Conservation (phyloP, 1,140 invertebrate species). For the Drosophila tsacasi region DNA sequence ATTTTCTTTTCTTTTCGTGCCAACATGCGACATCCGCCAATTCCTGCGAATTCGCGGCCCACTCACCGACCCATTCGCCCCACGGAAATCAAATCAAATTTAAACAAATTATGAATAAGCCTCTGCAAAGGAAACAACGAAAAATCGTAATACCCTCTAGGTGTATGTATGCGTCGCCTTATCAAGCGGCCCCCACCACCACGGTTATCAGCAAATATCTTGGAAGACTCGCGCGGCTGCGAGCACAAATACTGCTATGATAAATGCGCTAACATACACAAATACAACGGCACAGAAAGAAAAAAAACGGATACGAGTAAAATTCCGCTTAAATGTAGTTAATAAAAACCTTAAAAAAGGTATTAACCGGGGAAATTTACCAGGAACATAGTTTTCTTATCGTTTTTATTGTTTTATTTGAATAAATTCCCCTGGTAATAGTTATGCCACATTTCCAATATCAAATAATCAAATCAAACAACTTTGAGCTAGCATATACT, state of each 20-base stretch:
- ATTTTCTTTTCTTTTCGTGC: conserved; percentile 46
- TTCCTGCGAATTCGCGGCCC: conserved; percentile 50
- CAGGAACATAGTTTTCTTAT: neutral
- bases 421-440: neutral
- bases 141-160: conserved; percentile 42
- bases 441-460: neutral
- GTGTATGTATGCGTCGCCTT: conserved; percentile 54
- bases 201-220: conserved; percentile 74
- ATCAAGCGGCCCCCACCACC: conserved; percentile 55
- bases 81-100: conserved; percentile 37
- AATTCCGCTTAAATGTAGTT: neutral
- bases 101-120: conserved; percentile 60
- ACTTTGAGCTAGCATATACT: neutral
- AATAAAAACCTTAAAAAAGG: neutral
- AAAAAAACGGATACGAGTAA: neutral
- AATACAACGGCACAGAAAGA: conserved; percentile 11
- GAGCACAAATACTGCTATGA: conserved; percentile 34
- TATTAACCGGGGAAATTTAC: neutral
- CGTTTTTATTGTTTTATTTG: neutral
- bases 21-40: conserved; percentile 43
- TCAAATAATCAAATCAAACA: too few relatives aligned
- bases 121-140: conserved; percentile 29
- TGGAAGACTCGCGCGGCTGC: conserved; percentile 54
- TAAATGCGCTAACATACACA: conserved; percentile 46
- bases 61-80: conserved; percentile 8